phyloP scores from a whole-genome alignment of 2,113 vertebrate genomes.

The Laticauda colubrina region DNA sequence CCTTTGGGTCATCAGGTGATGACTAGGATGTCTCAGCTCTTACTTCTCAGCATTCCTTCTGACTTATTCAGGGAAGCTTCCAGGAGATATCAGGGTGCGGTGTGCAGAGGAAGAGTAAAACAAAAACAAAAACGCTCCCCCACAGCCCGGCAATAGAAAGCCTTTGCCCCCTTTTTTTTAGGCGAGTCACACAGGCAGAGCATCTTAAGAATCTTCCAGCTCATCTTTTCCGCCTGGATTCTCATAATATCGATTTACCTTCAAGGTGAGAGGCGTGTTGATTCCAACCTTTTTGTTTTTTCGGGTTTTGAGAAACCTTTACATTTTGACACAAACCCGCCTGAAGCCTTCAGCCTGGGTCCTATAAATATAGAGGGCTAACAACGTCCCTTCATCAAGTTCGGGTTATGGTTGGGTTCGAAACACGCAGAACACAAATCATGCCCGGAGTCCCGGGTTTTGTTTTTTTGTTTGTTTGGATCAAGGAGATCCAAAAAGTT shows the following conservation, averaged over 20 bases:
- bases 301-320: neutral
- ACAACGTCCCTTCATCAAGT: neutral
- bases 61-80: neutral
- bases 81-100: neutral
- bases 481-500: too few species aligned
- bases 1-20: neutral
- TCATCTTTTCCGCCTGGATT: neutral
- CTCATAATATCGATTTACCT: neutral
- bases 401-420: neutral
- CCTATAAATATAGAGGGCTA: neutral
- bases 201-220: neutral
- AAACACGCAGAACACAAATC: neutral
- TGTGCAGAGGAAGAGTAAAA: neutral
- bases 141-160: neutral
- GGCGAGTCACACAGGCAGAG: neutral
- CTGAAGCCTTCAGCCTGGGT: neutral
- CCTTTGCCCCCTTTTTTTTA: neutral
- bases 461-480: too few species aligned
- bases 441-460: neutral
- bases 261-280: neutral
- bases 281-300: neutral
- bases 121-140: neutral
- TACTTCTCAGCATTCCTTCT: neutral
- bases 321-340: neutral
- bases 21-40: neutral